A percentile compares a stretch with the other conserved stretches of the same genome.
These are phyloP conservation scores for Misgurnus anguillicaudatus DNA, from an alignment of 2,113 vertebrate species.

Conservation along the genomic window DNA sequence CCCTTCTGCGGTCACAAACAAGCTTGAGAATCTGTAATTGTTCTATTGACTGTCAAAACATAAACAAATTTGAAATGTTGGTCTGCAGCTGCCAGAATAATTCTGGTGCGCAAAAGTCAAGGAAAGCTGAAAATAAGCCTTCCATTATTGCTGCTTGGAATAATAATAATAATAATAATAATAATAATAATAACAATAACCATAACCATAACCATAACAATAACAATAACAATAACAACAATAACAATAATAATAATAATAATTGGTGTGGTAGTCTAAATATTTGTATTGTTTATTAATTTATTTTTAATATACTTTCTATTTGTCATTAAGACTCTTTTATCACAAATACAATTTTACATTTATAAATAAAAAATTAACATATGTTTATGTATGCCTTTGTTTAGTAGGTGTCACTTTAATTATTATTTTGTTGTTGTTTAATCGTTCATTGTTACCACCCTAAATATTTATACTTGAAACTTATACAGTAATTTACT, in stretches of 20 bases:
- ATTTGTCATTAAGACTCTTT: too few relatives aligned
- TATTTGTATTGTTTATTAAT: too few relatives aligned
- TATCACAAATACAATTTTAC: too few relatives aligned
- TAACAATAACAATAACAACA: not conserved
- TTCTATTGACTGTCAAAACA: conserved; percentile 50
- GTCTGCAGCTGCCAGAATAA: conserved; percentile 21
- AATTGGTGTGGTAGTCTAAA: too few relatives aligned
- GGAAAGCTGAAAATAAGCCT: not conserved
- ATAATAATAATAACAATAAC: not conserved
- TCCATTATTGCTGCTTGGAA: not conserved
- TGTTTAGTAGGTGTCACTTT: too few relatives aligned
- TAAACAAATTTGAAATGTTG: conserved; percentile 46
- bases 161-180: not conserved
- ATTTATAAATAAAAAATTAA: too few relatives aligned
- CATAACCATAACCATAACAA: not conserved
- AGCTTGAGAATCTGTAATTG: conserved; percentile 37
- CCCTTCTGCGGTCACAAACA: conserved; percentile 26
- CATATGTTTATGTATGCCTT: too few relatives aligned
- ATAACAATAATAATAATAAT: not conserved
- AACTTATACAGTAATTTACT: too few relatives aligned
- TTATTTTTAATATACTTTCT: too few relatives aligned
- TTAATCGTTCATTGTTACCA: too few relatives aligned
- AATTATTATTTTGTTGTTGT: too few relatives aligned
- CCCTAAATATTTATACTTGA: too few relatives aligned
- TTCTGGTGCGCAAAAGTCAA: conserved; percentile 28